phyloP scores from a whole-genome alignment of 1,140 invertebrate species.

The Nasonia giraulti region DNA sequence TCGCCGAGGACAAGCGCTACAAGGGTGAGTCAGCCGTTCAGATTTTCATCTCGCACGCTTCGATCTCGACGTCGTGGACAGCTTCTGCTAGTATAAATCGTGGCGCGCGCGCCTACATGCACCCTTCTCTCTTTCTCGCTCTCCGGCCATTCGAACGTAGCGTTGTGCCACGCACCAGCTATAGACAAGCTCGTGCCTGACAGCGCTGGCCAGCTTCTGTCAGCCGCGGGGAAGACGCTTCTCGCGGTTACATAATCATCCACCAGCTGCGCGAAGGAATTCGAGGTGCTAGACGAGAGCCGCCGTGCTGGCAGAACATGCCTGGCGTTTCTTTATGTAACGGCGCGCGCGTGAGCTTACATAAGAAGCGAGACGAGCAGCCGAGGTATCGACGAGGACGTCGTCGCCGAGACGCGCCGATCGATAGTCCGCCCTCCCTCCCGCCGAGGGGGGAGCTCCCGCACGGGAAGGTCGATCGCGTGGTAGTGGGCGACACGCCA shows the following conservation, averaged over 20 bases:
- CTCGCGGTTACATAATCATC: background rate
- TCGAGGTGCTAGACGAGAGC: background rate
- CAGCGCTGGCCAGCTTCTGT: background rate
- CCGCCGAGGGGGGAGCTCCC: background rate
- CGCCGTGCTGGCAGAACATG: too few species aligned
- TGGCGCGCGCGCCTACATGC: too few species aligned
- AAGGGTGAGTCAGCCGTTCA: slow-evolving; percentile 79
- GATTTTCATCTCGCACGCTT: too few species aligned
- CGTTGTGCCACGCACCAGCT: slow-evolving; percentile 9
- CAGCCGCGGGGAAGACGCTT: background rate
- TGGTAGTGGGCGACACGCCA: background rate
- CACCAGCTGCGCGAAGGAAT: background rate
- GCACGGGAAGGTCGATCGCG: background rate
- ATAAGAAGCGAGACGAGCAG: background rate
- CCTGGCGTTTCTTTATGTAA: background rate
- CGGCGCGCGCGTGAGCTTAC: slow-evolving; percentile 27
- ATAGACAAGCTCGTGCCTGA: background rate
- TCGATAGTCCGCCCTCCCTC: slow-evolving; percentile 2
- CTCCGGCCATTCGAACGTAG: background rate
- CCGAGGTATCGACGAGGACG: slow-evolving; percentile 21
- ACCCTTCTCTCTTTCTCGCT: background rate
- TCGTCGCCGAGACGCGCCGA: background rate
- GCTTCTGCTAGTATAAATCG: too few species aligned
- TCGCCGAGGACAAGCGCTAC: slow-evolving; percentile 85
- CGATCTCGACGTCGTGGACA: too few species aligned